Percentiles rank a stretch among this genome's conserved stretches.
phyloP scores from a whole-genome alignment of 2,888 invertebrate genomes.

The Melanargia galathea region DNA sequence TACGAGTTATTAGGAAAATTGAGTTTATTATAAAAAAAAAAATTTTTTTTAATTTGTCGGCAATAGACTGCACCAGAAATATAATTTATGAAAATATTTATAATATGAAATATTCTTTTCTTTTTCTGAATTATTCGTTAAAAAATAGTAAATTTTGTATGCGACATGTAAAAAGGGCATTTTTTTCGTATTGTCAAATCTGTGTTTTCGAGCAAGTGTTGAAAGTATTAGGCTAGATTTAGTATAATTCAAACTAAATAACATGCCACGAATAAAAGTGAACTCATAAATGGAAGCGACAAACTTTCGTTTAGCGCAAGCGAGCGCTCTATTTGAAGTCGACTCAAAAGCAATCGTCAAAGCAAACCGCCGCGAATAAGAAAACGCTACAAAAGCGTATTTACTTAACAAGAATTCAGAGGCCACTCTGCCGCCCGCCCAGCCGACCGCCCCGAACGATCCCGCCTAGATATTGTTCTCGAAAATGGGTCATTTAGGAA shows the following conservation, averaged over 20 bases:
- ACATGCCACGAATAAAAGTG: background rate
- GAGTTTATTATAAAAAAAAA: no score
- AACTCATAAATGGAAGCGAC: background rate
- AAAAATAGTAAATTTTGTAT: no score
- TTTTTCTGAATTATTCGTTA: no score
- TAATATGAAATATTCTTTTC: no score
- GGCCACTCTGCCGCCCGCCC: conserved; percentile 2
- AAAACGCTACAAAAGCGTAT: conserved; percentile 19
- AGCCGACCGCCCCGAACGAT: background rate
- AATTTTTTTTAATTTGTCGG: no score
- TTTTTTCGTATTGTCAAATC: no score
- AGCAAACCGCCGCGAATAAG: conserved; percentile 7
- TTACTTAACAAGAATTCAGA: conserved; percentile 17
- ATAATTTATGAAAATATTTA: no score
- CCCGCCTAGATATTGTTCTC: conserved; percentile 8
- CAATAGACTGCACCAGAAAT: no score
- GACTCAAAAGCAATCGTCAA: conserved; percentile 11
- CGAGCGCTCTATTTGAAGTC: conserved; percentile 10
- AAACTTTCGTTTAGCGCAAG: background rate
- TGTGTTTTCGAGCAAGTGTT: no score
- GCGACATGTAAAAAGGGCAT: no score
- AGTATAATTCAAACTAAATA: background rate
- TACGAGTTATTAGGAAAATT: no score
- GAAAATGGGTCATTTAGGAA: conserved; percentile 19
- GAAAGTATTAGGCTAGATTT: no score